Percentiles rank a stretch among this genome's conserved stretches.
phyloP scores from a whole-genome alignment of 2,113 vertebrate species.

The Psilopsiagon aymara region DNA sequence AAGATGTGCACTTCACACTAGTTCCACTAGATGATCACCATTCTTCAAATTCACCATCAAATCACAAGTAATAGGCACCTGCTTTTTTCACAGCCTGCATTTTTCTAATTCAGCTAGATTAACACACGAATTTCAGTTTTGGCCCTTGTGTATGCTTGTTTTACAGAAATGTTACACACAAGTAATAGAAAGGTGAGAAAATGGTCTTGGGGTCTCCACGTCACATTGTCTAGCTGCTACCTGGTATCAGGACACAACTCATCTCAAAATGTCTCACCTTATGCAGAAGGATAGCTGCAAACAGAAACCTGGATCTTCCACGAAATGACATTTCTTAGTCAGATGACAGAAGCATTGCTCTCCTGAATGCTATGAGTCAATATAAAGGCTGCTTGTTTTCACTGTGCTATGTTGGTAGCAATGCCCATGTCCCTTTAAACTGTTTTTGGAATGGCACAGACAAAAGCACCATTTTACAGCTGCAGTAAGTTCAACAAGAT shows the following conservation, averaged over 20 bases:
- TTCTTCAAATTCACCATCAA: not conserved
- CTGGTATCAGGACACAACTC: not conserved
- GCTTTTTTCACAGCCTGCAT: not conserved
- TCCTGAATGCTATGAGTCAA: not conserved
- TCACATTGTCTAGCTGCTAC: not conserved
- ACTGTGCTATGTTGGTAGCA: not conserved
- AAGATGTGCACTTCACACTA: not conserved
- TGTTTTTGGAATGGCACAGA: not conserved
- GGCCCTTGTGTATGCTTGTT: not conserved
- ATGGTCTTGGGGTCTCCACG: not conserved
- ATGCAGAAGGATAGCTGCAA: not conserved
- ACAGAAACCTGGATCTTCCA: not conserved
- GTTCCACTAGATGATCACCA: not conserved
- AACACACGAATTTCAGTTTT: not conserved
- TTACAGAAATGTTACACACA: not conserved
- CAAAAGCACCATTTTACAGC: slow-evolving; percentile 39
- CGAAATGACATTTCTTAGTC: not conserved
- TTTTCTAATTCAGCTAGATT: not conserved
- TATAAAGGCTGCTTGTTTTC: not conserved
- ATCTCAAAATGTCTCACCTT: not conserved
- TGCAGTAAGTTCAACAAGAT: slow-evolving; percentile 10
- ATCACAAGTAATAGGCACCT: not conserved
- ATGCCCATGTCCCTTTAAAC: not conserved
- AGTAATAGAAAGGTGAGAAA: not conserved
- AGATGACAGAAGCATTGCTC: not conserved